Base-by-base conservation (phyloP, 2,113 vertebrate species). In the Motacilla alba region DNA sequence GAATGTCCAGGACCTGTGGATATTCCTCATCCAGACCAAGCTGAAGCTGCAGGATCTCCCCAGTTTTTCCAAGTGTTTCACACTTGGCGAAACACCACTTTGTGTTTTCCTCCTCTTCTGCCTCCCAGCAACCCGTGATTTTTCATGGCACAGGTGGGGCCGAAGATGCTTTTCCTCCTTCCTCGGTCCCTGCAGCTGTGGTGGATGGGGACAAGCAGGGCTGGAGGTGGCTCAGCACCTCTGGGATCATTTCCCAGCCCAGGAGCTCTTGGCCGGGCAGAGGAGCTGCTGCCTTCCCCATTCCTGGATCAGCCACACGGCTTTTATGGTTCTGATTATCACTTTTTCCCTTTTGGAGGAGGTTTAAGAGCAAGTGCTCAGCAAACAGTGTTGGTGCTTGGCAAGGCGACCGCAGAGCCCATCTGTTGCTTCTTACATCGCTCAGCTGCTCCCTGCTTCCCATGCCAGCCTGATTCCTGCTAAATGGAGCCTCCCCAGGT, bases 341-440 rank as follows among this genome's bases (percentile, higher is more conserved):
- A 2, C 76, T 62, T 55, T 43, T 80, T 78, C 68, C 46, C 53
- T 92, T 82, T 81, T 79, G 87, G 82, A 86, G 79, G 69, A 90
- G 87, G 53, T 64, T 89, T 77, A 41, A 92, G 94, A 94, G 92
- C 73, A 77, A 91, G 84, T 75, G 67, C 78, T 93, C 58, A 11
- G 60, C 53, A 94, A 90, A 67, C 39, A 39, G 50, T 41, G 56
- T 76, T 74, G 95, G 87, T 90, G 93, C 89, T 95, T 97, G 96
- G 96, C 96, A 96, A 62, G 53, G 89, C 6, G 1, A 35, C 82
- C 13, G 53, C 68, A 20, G 92, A 83, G 87, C 94, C 93, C 96
- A 96, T 97, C 95, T 97, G 97, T 90, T 96, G 89, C 95, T 92
- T 58, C 92, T 94, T 89, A 64, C 46, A 31, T 70, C 64, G 92